A percentile compares a stretch with the other conserved stretches of the same genome.
Conservation (phyloP, 2,888 invertebrate genomes). For the Parnassius apollo region DNA sequence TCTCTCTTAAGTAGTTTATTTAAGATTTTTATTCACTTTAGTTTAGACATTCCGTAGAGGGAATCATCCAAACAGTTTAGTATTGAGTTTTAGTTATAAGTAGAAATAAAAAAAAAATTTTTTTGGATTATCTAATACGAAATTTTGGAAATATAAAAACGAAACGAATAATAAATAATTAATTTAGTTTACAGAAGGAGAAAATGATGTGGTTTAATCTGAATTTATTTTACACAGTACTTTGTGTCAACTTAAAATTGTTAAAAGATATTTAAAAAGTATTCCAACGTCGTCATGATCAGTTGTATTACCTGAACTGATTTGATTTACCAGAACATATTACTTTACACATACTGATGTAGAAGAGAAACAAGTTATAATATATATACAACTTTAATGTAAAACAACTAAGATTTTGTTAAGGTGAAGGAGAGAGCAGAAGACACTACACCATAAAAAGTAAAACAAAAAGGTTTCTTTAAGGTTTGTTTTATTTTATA, state of each 20-base stretch:
- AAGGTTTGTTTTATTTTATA: not conserved
- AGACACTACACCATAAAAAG: not conserved
- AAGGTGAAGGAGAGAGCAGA: not conserved
- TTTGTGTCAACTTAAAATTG: no score
- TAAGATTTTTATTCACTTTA: slow-evolving; percentile 31
- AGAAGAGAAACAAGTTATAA: no score
- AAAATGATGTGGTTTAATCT: no score
- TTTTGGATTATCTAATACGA: not conserved
- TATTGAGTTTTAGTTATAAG: slow-evolving; percentile 30
- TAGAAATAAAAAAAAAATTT: not conserved
- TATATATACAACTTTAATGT: no score
- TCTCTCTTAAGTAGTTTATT: slow-evolving; percentile 29
- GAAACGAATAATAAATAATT: not conserved
- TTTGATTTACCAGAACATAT: no score
- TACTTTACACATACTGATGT: no score
- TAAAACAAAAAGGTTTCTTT: not conserved
- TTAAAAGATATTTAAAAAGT: no score
- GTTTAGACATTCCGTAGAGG: slow-evolving; percentile 37
- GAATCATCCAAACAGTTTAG: slow-evolving; percentile 3
- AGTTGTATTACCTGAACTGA: no score
- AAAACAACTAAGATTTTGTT: not conserved
- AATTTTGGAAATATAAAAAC: not conserved
- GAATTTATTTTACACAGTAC: no score
- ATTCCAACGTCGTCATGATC: no score
- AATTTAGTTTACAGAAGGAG: not conserved